Base-by-base conservation (phyloP, 2,113 vertebrate species). In the Acanthisitta chloris region DNA sequence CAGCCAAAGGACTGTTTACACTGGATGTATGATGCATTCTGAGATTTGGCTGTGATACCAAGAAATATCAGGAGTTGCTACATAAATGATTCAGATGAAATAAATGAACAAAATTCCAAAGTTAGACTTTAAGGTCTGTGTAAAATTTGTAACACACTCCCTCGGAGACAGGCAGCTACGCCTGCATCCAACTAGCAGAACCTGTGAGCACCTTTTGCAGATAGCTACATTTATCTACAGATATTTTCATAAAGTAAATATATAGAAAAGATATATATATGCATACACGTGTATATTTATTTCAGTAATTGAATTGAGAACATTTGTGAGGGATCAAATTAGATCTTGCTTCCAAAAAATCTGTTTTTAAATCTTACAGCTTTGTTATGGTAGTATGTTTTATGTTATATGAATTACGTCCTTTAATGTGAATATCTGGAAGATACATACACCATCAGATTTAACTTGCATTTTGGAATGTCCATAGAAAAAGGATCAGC, bases 341-440 rank as follows among this genome's bases (percentile, higher is more conserved):
- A 92, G 77, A 88, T 82, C 93, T 59, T 77, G 24, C 65, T 95
- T 95, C 74, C 70, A 94, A 92, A 93, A 94, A 80, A 73, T 82
- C 77, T 84, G 46, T 24, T 81, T 93, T 96, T 64, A 71, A 88
- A 88, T 87, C 81, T 77, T 65, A n/a, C 8, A 64, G 81, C 90
- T 94, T 94, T 97, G 93, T 94, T 94, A 93, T 95, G 80, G 86
- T 95, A 91, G 91, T 87, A 54, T 92, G 90, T 93, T 96, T 97
- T 97, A 90, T 90, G 90, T 96, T 94, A 92, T 78, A 77, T 82
- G 86, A 96, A 95, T 95, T 94, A 91, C 21, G 3, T 89, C 89
- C 85, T 95, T 95, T 93, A 96, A 95, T 81, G 94, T 86, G 93
- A 93, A 9, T 96, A 95, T 95, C 96, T 96, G 96, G 92, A 96